Percentiles rank a stretch among this genome's conserved stretches.
phyloP scores from a whole-genome alignment of 2,113 vertebrate genomes.

The Ivindomyrus marchei region DNA sequence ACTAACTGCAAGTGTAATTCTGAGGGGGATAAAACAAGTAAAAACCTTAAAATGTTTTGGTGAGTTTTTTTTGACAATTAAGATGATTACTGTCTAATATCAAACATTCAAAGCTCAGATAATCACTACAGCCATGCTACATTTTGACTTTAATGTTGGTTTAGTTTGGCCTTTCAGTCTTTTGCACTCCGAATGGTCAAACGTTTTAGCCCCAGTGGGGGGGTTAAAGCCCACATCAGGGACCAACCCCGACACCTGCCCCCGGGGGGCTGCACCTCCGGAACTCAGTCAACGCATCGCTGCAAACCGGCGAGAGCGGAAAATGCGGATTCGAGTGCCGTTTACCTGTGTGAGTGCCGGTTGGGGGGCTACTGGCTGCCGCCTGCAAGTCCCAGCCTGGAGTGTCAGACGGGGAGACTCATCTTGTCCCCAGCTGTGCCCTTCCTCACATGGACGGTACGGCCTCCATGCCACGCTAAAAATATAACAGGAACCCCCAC shows the following conservation, averaged over 20 bases:
- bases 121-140: neutral
- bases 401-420: conserved; percentile 56
- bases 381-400: conserved; percentile 57
- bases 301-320: conserved; percentile 22
- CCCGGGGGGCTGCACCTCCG: neutral
- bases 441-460: conserved; percentile 62
- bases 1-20: conserved; percentile 5
- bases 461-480: conserved; percentile 66
- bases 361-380: conserved; percentile 59
- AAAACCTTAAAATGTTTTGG: neutral
- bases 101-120: conserved; percentile 10
- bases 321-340: conserved; percentile 31
- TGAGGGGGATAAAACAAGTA: neutral
- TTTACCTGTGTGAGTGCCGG: conserved; percentile 69
- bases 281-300: neutral
- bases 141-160: conserved; percentile 20
- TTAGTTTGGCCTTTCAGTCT: conserved; percentile 26
- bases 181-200: conserved; percentile 7
- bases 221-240: conserved; percentile 13
- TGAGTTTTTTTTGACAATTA: neutral
- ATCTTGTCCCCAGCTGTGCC: conserved; percentile 55
- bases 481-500: conserved; percentile 65
- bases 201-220: conserved; percentile 9
- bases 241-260: conserved; percentile 15
- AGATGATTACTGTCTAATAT: neutral